Percentiles rank a stretch among this genome's conserved stretches.
Conservation (phyloP, 1,140 invertebrate genomes). For the Caligus rogercresseyi region DNA sequence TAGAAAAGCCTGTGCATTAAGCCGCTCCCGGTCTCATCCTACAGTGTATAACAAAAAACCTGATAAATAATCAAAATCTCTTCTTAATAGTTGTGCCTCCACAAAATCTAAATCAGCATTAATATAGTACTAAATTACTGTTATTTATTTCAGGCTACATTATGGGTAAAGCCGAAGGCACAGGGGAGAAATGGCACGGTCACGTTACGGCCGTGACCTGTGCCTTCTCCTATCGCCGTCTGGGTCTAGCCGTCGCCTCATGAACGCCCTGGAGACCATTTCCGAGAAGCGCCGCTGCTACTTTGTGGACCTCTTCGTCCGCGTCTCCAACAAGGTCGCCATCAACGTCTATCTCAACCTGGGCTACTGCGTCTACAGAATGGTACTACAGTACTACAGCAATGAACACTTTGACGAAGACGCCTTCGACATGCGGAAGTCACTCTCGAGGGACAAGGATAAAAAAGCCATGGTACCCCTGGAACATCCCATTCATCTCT, state of each 20-base stretch:
- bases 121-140: constrained; percentile 23
- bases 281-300: constrained; percentile 90
- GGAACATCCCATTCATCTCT: constrained; percentile 76
- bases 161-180: constrained; percentile 95
- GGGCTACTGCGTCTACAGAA: constrained; percentile 91
- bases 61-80: too few species aligned
- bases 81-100: too few species aligned
- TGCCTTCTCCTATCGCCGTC: constrained; percentile 73
- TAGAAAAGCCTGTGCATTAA: too few species aligned
- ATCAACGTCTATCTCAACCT: constrained; percentile 93
- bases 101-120: constrained; percentile 15
- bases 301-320: constrained; percentile 97
- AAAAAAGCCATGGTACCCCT: constrained; percentile 87
- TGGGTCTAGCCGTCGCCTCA: constrained; percentile 85
- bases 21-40: too few species aligned
- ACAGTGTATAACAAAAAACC: too few species aligned
- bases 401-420: constrained; percentile 84
- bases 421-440: constrained; percentile 98
- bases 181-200: constrained; percentile 87
- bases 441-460: constrained; percentile 71
- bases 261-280: constrained; percentile 82
- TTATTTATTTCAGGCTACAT: too few species aligned
- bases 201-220: constrained; percentile 95
- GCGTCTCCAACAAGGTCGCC: constrained; percentile 89
- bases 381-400: constrained; percentile 91